Base-by-base conservation (phyloP, 2,888 invertebrate species). In the Neelides folsomi region DNA sequence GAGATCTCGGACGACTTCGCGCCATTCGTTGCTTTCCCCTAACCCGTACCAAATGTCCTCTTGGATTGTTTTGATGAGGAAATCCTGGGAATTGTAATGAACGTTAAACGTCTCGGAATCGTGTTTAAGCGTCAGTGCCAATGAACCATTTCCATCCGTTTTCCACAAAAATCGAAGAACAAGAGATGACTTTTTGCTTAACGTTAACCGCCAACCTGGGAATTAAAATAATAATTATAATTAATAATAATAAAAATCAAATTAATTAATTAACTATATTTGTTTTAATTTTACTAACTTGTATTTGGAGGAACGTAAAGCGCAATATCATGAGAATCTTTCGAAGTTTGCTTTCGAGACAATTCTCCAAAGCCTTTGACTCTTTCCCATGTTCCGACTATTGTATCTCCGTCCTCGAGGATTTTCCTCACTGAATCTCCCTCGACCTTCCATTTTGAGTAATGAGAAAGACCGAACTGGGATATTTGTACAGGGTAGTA, bases 401-500 rank as follows among this genome's bases (percentile, higher is more conserved):
- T 72, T 58, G 75, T 76, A 63, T 85, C 82, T 0, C 81, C 83
- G 68, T 90, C 85, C 65, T 89, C 90, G 8, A 90, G 70, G 1
- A 78, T 69, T 64, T 78, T 79, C 56, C 79, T 74, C 45, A 82
- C 76, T 0, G 90, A 87, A 62, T 85, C 82, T 0, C 83, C 81
- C 66, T 90, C 90, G 0, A 85, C 86, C 12, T 94, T 72, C 71
- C 89, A 86, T 71, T 95, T 94, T 71, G 92, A 93, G 71, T 92
- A 98, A 72, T 98, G 98, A 9, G 94, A 89, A 52, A 98, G 72
- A 0, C 92, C 98, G 70, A 90, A 98, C 71, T 98, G 98, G 6
- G 97, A 94, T 61, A 98, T 94, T 74, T 98, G 97, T 1, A 94
- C 97, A 0, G 97, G 94, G 73, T 98, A 98, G 71, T 83, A 92